Conservation (phyloP, 2,797 vertebrate species). For the Malurus leucopterus region DNA sequence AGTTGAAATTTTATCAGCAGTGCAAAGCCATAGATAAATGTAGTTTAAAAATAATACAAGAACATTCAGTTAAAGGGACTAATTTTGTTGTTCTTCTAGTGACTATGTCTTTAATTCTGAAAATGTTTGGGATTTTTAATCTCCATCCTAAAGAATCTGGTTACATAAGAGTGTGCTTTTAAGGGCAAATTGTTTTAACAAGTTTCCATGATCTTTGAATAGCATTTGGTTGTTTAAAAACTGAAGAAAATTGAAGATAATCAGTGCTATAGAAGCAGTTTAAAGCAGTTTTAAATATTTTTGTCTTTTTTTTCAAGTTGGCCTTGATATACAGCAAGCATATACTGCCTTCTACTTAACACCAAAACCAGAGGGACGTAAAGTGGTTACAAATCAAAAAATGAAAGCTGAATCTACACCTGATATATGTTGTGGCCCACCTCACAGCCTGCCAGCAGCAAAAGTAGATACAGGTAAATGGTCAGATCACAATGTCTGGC, state of each 20-base stretch:
- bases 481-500: neutral
- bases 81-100: neutral
- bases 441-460: conserved; percentile 5
- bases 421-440: neutral
- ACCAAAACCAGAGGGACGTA: conserved; percentile 58
- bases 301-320: conserved; percentile 75
- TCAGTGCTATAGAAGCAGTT: neutral
- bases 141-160: neutral
- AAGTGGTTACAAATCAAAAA: conserved; percentile 47
- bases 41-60: neutral
- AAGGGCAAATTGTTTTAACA: neutral
- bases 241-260: neutral
- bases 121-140: neutral
- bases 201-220: neutral
- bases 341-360: conserved; percentile 81
- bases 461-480: conserved; percentile 62
- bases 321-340: conserved; percentile 86
- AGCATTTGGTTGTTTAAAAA: neutral
- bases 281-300: neutral
- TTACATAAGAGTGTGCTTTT: neutral
- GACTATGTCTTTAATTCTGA: neutral
- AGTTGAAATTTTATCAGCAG: neutral
- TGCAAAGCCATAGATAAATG: neutral
- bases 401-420: conserved; percentile 37
- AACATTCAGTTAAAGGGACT: neutral